These are phyloP conservation scores for Triops longicaudatus DNA, from an alignment of 1,140 invertebrate species.

Conservation along the genomic window DNA sequence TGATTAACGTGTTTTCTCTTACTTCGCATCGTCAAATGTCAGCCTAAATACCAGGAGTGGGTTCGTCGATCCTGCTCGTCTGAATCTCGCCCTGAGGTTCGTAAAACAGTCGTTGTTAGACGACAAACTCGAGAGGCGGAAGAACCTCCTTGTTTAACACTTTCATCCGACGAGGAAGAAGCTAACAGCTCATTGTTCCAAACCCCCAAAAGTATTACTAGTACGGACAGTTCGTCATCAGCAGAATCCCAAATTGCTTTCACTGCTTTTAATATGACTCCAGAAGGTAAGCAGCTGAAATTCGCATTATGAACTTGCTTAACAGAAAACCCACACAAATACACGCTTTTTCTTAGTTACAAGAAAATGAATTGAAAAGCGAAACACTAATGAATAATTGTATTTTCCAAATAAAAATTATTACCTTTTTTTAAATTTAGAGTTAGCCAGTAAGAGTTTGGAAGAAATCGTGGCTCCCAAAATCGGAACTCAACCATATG, in stretches of 20 bases:
- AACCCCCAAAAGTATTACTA: not conserved
- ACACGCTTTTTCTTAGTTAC: not conserved
- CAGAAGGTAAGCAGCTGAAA: not conserved
- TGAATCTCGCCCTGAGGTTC: not conserved
- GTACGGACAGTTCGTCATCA: not conserved
- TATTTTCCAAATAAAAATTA: too few relatives aligned
- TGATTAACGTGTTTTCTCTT: too few relatives aligned
- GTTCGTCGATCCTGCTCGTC: not conserved
- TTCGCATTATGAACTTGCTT: not conserved
- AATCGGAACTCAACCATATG: not conserved
- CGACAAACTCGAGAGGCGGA: not conserved
- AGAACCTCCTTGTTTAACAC: conserved; percentile 22
- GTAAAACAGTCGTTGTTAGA: not conserved
- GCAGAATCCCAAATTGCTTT: not conserved
- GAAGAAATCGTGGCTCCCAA: not conserved
- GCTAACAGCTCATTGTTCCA: not conserved
- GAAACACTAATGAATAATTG: too few relatives aligned
- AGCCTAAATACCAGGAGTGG: too few relatives aligned
- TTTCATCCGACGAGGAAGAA: conserved; percentile 22
- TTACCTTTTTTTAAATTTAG: not conserved
- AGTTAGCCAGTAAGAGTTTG: not conserved
- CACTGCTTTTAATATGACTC: not conserved
- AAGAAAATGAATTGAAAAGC: too few relatives aligned
- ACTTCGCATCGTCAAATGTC: too few relatives aligned
- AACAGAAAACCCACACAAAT: not conserved